Percentiles rank a stretch among this genome's conserved stretches.
phyloP scores from a whole-genome alignment of 2,113 vertebrate genomes.

The Elaphurus davidianus region DNA sequence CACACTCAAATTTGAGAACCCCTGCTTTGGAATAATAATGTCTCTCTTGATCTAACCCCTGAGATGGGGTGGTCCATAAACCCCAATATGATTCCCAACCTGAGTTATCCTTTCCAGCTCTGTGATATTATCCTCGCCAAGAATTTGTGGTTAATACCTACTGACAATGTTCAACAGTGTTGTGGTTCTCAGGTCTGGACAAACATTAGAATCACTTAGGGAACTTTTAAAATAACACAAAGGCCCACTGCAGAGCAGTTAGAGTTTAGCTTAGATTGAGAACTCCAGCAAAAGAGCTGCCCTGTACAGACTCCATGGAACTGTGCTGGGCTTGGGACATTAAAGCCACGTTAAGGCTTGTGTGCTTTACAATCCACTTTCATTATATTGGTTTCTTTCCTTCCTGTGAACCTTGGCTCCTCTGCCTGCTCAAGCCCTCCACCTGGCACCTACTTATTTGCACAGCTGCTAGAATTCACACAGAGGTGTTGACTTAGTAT shows the following conservation, averaged over 20 bases:
- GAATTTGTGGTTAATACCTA: background rate
- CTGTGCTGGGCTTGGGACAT: background rate
- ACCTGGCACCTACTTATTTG: background rate
- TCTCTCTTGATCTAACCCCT: background rate
- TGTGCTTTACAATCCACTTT: background rate
- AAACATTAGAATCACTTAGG: background rate
- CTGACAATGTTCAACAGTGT: background rate
- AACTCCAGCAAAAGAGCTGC: background rate
- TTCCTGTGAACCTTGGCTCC: background rate
- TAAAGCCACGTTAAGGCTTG: background rate
- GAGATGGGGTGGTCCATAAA: background rate
- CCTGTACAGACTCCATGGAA: background rate
- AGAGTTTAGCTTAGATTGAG: background rate
- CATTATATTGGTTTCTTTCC: background rate
- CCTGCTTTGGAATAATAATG: background rate
- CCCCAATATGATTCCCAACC: background rate
- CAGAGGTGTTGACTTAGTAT: background rate
- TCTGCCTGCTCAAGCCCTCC: background rate
- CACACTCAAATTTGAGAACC: background rate
- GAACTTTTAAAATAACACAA: background rate
- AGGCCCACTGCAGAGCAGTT: background rate
- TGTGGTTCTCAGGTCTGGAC: background rate
- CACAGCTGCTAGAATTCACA: background rate
- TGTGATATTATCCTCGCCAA: background rate
- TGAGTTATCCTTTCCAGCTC: background rate